Evolutionary conservation across 2,797 vertebrate species (phyloP), one percentile per base, ranked within the genome.

Genomic region (Acrocephalus scirpaceus): DNA sequence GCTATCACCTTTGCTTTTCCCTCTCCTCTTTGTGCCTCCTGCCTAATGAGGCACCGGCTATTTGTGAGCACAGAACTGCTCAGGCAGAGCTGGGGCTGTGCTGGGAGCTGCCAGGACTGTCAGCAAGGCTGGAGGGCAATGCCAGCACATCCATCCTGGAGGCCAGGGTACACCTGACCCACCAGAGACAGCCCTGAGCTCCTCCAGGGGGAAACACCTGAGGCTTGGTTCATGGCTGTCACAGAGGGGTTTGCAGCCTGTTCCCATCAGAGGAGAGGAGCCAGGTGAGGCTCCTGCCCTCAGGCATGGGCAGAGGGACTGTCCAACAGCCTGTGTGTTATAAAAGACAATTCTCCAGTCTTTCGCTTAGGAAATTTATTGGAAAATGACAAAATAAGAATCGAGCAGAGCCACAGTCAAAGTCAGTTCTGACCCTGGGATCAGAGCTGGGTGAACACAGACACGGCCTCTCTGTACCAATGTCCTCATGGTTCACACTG

Each of bases 291-390:
- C 0, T 1, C 17, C 10, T 0, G 16, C 67, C 69, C 71, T 9
- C 1, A 2, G 91, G 71, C 13, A 45, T 0, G 3, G 72, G 0
- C 4, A 27, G 32, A 72, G 76, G 73, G 58, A 50, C 3, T 4
- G 1, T 51, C 48, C 47, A 44, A 22, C 58, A 5, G 1, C 10
- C 62, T 34, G 0, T 38, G 38, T 38, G 38, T 38, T 38, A 38
- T 38, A 38, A 38, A 38, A 10, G 10, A 38, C 38, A 38, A 38
- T 38, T 38, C 38, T 38, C 38, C 38, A 38, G 11, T 38, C 38
- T 38, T 38, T 38, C 38, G 38, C 38, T 38, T 11, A 38, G 38
- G 38, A 38, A 38, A 38, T 38, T 11, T 38, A 38, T 38, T 38
- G 38, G 38, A 38, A 38, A 38, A 38, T 11, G 38, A 38, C 38